Percentiles rank a stretch among this genome's conserved stretches.
phyloP scores from a whole-genome alignment of 2,888 invertebrate genomes.

The Entomobrya proxima region DNA sequence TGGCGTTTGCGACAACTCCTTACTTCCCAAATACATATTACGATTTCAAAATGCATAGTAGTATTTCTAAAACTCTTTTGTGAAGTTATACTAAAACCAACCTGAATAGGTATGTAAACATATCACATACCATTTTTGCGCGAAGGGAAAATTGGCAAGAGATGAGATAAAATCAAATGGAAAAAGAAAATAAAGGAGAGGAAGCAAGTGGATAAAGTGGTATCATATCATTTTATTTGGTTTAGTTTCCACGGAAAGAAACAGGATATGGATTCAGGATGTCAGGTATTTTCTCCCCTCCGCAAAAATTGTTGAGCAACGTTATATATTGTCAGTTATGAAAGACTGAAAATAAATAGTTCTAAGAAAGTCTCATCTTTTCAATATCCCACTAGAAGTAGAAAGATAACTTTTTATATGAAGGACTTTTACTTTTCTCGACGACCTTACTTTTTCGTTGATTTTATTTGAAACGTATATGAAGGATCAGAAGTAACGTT shows the following conservation, averaged over 20 bases:
- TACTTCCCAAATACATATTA: too few relatives aligned
- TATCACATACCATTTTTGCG: too few relatives aligned
- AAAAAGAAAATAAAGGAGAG: neutral
- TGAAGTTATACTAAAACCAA: too few relatives aligned
- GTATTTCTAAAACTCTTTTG: too few relatives aligned
- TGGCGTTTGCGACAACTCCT: too few relatives aligned
- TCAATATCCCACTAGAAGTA: too few relatives aligned
- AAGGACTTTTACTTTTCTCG: neutral
- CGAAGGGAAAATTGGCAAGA: neutral
- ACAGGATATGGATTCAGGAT: slow-evolving; percentile 52
- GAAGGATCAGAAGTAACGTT: too few relatives aligned
- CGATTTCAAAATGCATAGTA: too few relatives aligned
- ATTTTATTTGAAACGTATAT: too few relatives aligned
- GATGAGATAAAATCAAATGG: slow-evolving; percentile 8
- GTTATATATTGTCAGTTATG: neutral
- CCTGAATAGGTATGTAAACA: too few relatives aligned
- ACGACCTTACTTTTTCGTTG: neutral
- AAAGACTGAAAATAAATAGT: neutral
- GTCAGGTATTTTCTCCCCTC: slow-evolving; percentile 3
- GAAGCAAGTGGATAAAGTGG: neutral
- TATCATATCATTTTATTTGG: slow-evolving; percentile 30
- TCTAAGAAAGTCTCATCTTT: neutral
- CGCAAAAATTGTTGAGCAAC: slow-evolving; percentile 17
- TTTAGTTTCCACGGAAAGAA: slow-evolving; percentile 46
- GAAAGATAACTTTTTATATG: neutral